These are phyloP conservation scores for Acipenser transmontanus DNA, from an alignment of 2,797 vertebrate species.

Conservation along the genomic window DNA sequence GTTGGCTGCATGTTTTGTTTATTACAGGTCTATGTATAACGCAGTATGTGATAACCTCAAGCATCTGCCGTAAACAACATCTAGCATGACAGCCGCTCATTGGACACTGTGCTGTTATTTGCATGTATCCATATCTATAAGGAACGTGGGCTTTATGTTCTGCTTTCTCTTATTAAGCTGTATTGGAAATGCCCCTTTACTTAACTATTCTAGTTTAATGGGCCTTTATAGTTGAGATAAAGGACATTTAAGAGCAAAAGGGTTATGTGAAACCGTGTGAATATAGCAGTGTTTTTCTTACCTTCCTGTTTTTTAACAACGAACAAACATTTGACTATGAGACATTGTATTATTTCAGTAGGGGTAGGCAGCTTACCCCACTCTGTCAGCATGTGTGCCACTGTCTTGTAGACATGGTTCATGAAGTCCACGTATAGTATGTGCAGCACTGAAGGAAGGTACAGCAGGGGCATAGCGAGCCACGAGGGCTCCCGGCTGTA, in stretches of 20 bases:
- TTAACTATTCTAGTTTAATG: background rate
- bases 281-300: too few relatives aligned
- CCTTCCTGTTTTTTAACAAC: too few relatives aligned
- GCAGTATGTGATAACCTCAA: too few relatives aligned
- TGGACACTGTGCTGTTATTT: too few relatives aligned
- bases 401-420: conserved; percentile 51
- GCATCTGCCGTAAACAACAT: too few relatives aligned
- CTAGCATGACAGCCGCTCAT: too few relatives aligned
- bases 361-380: conserved; percentile 50
- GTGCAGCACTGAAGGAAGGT: conserved; percentile 59
- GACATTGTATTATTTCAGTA: background rate
- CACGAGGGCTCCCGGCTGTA: conserved; percentile 46
- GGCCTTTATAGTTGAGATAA: background rate
- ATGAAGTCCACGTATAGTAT: conserved; percentile 64
- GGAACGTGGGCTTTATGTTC: background rate
- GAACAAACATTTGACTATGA: too few relatives aligned
- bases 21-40: too few relatives aligned
- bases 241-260: too few relatives aligned
- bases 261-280: too few relatives aligned
- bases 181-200: background rate
- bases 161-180: background rate
- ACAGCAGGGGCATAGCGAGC: conserved; percentile 46
- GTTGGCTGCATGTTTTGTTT: too few relatives aligned
- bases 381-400: conserved; percentile 56
- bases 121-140: background rate